Percentiles rank a stretch among this genome's conserved stretches.
These are phyloP conservation scores for Porites cylindrica DNA, from an alignment of 92 coral and sea anemone genomes.

Conservation along the genomic window DNA sequence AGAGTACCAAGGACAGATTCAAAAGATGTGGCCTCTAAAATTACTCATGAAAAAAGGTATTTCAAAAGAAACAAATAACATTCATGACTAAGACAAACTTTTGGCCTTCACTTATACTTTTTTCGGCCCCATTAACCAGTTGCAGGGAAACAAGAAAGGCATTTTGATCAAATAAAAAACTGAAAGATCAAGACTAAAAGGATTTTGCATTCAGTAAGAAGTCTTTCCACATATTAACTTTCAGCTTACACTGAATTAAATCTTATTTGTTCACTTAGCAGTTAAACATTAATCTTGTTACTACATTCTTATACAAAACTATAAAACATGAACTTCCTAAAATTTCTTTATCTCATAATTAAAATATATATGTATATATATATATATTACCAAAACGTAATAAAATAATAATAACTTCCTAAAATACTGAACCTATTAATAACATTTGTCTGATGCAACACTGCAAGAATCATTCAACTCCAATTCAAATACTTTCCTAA, in stretches of 20 bases:
- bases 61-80: too few species aligned
- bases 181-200: neutral
- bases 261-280: neutral
- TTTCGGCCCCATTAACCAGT: too few species aligned
- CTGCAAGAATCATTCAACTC: slow-evolving; percentile 18
- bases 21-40: too few species aligned
- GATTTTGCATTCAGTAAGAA: neutral
- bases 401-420: slow-evolving; percentile 62
- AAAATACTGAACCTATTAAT: slow-evolving; percentile 36
- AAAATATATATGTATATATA: slow-evolving; percentile 25
- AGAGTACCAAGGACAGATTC: too few species aligned
- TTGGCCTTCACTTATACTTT: too few species aligned
- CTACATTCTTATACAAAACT: slow-evolving; percentile 56
- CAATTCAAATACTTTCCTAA: neutral
- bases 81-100: too few species aligned
- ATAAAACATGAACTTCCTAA: slow-evolving; percentile 59
- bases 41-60: too few species aligned
- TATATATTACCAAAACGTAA: slow-evolving; percentile 33
- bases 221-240: neutral
- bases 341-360: slow-evolving; percentile 50
- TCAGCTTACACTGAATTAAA: slow-evolving; percentile 15
- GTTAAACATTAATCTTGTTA: slow-evolving; percentile 40
- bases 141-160: neutral
- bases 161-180: neutral
- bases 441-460: slow-evolving; percentile 34